Conservation (phyloP, 1,140 invertebrate species). For the Hirudo medicinalis region DNA sequence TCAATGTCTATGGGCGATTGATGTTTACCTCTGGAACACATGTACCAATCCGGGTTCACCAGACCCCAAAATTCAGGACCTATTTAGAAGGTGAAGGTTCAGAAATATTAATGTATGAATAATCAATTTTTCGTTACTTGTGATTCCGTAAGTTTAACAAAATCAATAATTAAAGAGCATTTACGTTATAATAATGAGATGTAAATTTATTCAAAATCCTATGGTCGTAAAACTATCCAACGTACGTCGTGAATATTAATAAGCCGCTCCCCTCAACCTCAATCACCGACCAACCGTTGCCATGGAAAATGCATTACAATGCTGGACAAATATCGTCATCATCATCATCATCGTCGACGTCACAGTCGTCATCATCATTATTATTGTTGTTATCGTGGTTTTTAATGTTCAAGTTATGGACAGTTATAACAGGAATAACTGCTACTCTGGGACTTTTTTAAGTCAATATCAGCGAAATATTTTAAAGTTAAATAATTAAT, state of each 20-base stretch:
- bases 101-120: no score
- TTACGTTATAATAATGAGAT: not conserved
- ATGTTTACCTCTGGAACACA: constrained; percentile 80
- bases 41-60: constrained; percentile 87
- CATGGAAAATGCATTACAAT: no score
- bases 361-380: not conserved
- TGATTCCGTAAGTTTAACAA: no score
- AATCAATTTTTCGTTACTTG: no score
- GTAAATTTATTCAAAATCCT: constrained; percentile 6
- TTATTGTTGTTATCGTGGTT: not conserved
- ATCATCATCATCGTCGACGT: not conserved
- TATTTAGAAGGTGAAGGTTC: constrained; percentile 33
- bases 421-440: no score
- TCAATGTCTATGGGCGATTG: constrained; percentile 93
- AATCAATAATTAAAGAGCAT: constrained; percentile 6
- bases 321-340: not conserved
- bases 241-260: not conserved
- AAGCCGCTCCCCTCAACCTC: not conserved
- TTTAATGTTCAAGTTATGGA: no score
- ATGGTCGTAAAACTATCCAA: not conserved
- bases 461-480: no score
- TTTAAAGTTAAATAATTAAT: no score
- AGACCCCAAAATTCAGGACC: constrained; percentile 92
- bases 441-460: no score
- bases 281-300: constrained; percentile 1